Base-by-base conservation (phyloP, 2,797 vertebrate genomes). In the Furcifer pardalis region DNA sequence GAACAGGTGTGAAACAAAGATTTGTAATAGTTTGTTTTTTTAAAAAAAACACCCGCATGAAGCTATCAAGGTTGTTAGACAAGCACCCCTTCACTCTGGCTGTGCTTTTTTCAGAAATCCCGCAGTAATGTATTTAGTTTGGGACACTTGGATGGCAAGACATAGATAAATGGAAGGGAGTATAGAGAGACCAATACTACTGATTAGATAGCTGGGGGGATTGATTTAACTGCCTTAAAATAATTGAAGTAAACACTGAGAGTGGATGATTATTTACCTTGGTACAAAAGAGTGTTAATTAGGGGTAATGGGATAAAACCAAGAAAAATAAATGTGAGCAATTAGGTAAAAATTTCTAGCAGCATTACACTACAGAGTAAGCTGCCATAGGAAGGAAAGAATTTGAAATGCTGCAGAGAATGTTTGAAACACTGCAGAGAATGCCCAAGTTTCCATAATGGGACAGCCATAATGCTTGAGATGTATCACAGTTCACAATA, bases 211-310 rank as follows among this genome's bases (percentile, higher is more conserved):
- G 79, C 56, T 82, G 73, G 65, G 63, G 65, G 81, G 32, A 83
- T 79, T 84, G 87, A 42, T 87, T 88, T 78, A 80, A 69, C 32
- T 78, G 83, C 52, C 77, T 86, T 86, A 21, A 81, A 88, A 89
- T 80, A 88, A 84, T 4, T 13, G n/a, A 87, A 83, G 79, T 25
- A 13, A 83, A 90, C 82, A 89, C 68, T 76, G 76, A 91, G 49
- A 68, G 44, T 69, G 85, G 69, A 84, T 37, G 81, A 83, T 85
- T 89, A 75, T 79, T 82, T 87, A 79, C 90, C 87, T 88, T 56
- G n/a, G 71, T 90, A 88, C 86, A 85, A 91, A n/a, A 77, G 85
- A 40, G 1, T 81, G 40, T 87, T 92, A 91, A 89, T 87, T 92
- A 78, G 79, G 79, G 77, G 81, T 89, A 90, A 89, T 86, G 59